These are phyloP conservation scores for Clistopyga incitator DNA, from an alignment of 2,888 invertebrate genomes.

Conservation along the genomic window DNA sequence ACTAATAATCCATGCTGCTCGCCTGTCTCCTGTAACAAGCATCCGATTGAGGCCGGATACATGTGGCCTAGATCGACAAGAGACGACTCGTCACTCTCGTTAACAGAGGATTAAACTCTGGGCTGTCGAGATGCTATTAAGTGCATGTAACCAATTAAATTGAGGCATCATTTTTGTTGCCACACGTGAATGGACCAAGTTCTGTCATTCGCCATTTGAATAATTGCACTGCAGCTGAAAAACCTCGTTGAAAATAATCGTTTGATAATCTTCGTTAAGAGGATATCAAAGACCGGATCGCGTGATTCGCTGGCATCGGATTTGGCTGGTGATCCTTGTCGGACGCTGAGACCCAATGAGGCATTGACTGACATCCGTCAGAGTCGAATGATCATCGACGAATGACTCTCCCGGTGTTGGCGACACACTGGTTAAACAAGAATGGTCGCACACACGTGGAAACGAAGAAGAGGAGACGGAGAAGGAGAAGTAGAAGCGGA, in stretches of 20 bases:
- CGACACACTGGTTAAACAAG: constrained; percentile 24
- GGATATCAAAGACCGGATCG: background rate
- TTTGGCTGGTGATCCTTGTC: background rate
- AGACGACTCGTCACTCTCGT: constrained; percentile 43
- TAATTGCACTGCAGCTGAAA: background rate
- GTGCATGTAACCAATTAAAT: constrained; percentile 4
- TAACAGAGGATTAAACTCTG: constrained; percentile 11
- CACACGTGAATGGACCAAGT: background rate
- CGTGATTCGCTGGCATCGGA: background rate
- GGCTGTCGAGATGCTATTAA: background rate
- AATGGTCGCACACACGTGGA: constrained; percentile 40
- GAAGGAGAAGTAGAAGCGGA: constrained; percentile 9
- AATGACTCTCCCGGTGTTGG: constrained; percentile 38
- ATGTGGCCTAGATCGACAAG: constrained; percentile 57
- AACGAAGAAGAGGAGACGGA: constrained; percentile 21
- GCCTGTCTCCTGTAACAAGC: constrained; percentile 55
- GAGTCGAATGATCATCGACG: constrained; percentile 18
- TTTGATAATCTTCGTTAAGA: background rate
- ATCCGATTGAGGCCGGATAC: constrained; percentile 60
- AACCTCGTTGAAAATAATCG: background rate
- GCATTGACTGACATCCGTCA: background rate
- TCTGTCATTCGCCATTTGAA: background rate
- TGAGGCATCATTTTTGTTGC: constrained; percentile 2
- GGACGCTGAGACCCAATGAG: background rate
- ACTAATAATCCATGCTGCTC: constrained; percentile 60